Evolutionary conservation across 1,140 invertebrate genomes (phyloP).

Genomic region (Lerema accius): DNA sequence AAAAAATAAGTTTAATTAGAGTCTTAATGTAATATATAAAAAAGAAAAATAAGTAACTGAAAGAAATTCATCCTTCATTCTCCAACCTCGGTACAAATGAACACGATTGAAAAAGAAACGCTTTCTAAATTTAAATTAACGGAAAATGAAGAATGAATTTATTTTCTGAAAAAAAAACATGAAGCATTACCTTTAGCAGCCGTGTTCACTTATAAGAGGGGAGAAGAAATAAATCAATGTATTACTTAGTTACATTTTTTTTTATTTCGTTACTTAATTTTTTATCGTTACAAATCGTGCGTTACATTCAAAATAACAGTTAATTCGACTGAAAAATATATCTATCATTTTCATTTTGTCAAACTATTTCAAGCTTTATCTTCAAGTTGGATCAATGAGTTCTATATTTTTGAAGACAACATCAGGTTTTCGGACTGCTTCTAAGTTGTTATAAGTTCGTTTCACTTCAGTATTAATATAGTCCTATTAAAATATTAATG

Average conservation of each 20-base stretch:
- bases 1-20: too few species aligned
- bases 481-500: conserved; percentile 45
- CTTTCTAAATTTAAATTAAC: conserved; percentile 18
- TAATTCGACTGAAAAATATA: conserved; percentile 6
- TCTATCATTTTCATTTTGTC: conserved; percentile 1
- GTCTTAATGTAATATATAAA: too few species aligned
- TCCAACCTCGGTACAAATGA: conserved; percentile 62
- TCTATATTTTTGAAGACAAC: conserved; percentile 39
- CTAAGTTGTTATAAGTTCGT: conserved; percentile 25
- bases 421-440: conserved; percentile 52
- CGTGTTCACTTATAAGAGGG: conserved; percentile 53
- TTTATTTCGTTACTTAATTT: conserved; percentile 53
- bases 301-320: conserved; percentile 16
- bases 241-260: conserved; percentile 48
- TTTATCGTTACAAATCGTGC: conserved; percentile 37
- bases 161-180: conserved; percentile 7
- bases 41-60: conserved; percentile 13
- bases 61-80: conserved; percentile 62
- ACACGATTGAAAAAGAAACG: conserved; percentile 47
- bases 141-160: conserved; percentile 65
- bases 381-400: conserved; percentile 56
- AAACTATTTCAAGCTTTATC: conserved; percentile 3
- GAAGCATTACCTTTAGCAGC: conserved; percentile 25
- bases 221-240: conserved; percentile 6
- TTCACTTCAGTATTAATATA: conserved; percentile 1